Conservation (phyloP, 2,113 vertebrate species). For the Numida meleagris region DNA sequence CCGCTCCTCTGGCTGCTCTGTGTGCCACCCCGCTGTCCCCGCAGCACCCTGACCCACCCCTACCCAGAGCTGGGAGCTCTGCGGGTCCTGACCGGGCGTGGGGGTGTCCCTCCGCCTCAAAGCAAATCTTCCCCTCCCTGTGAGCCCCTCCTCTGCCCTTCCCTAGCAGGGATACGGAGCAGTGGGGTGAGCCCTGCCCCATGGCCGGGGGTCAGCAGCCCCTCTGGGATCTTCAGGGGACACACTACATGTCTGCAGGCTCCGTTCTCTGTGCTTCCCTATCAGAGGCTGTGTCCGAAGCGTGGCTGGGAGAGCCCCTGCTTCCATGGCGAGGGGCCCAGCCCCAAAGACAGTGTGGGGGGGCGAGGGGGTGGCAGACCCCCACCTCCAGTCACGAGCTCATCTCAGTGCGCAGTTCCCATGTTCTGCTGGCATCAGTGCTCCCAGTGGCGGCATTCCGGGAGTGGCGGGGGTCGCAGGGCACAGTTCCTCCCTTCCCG, state of each 20-base stretch:
- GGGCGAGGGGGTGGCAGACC: no score
- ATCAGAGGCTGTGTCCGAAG: background rate
- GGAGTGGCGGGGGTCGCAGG: background rate
- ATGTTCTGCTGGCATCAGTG: background rate
- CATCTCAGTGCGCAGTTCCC: background rate
- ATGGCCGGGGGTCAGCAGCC: background rate
- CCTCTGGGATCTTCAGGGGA: no score
- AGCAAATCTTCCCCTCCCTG: background rate
- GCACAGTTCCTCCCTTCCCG: conserved; percentile 86
- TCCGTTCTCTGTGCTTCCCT: background rate
- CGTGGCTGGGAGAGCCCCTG: background rate
- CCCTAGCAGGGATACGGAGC: background rate
- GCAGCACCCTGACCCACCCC: fast-evolving
- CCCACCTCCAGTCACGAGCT: background rate
- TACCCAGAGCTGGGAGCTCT: fast-evolving
- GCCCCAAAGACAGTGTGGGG: background rate
- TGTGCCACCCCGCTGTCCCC: background rate
- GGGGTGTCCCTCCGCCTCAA: background rate
- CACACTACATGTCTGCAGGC: background rate
- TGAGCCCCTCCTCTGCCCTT: background rate
- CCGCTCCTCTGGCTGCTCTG: background rate
- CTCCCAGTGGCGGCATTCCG: background rate
- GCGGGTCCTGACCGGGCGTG: fast-evolving
- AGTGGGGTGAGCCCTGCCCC: background rate
- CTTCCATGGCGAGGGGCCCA: background rate